These are phyloP conservation scores for Mycteria americana DNA, from an alignment of 2,797 vertebrate genomes.

Conservation along the genomic window DNA sequence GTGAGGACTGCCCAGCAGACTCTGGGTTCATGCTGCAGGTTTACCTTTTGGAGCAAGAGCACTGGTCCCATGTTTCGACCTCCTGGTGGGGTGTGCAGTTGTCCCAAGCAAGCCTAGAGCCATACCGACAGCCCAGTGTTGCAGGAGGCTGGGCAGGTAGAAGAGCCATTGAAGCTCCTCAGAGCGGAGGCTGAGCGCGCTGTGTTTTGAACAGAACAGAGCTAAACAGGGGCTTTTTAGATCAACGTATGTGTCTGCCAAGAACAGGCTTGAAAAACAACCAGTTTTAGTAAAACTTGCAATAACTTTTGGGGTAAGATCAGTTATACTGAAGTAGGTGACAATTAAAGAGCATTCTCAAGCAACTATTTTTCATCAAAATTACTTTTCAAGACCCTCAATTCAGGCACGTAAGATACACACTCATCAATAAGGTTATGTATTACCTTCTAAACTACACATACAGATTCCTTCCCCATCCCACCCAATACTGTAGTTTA, in stretches of 20 bases:
- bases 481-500: background rate
- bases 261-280: background rate
- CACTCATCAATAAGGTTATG: background rate
- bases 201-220: background rate
- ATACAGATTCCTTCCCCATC: rapidly evolving
- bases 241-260: background rate
- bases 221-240: background rate
- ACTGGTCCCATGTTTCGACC: too few species aligned
- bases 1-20: too few species aligned
- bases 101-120: background rate
- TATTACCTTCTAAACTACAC: background rate
- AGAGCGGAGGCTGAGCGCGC: background rate
- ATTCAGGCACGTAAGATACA: background rate
- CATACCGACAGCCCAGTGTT: rapidly evolving
- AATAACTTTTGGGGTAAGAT: background rate
- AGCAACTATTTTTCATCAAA: slow-evolving; percentile 8
- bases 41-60: background rate
- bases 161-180: background rate
- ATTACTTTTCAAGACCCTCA: slow-evolving; percentile 29
- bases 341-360: slow-evolving; percentile 19
- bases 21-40: rapidly evolving
- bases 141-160: background rate
- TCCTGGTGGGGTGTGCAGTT: background rate
- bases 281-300: background rate
- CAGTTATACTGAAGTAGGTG: background rate